These are phyloP conservation scores for Delichon dasypus DNA, from an alignment of 2,797 vertebrate species.

Conservation along the genomic window DNA sequence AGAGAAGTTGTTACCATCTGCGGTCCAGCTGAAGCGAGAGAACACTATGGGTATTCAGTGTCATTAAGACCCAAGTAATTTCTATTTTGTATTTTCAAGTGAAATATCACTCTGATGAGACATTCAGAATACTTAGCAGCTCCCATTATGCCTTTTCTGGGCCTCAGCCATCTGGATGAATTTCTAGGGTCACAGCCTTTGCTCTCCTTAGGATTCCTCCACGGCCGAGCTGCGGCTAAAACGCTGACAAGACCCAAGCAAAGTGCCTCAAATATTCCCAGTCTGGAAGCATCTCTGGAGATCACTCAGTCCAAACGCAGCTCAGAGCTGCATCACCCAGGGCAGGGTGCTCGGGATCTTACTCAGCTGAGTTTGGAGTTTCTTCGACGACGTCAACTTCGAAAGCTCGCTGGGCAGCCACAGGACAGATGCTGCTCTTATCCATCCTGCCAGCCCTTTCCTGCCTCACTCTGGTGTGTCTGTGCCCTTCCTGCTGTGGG, in stretches of 20 bases:
- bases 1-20: not conserved
- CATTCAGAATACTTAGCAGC: not conserved
- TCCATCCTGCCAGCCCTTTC: not conserved
- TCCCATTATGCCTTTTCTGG: not conserved
- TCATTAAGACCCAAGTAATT: slow-evolving; percentile 7
- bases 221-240: not conserved
- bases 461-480: not conserved
- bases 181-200: not conserved
- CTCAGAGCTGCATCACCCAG: not conserved
- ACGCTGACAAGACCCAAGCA: not conserved
- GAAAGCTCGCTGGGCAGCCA: not conserved
- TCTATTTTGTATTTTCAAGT: slow-evolving; percentile 21
- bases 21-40: not conserved
- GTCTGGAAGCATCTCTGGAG: not conserved
- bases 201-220: not conserved
- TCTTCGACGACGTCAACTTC: not conserved
- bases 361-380: not conserved
- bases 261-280: not conserved
- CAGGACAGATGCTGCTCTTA: not conserved
- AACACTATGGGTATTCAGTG: not conserved
- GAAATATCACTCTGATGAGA: slow-evolving; percentile 12
- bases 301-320: not conserved
- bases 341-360: not conserved
- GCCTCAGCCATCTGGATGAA: not conserved
- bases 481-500: not conserved